Evolutionary conservation across 1,140 invertebrate species (phyloP), one percentile per base, ranked within the genome.

Genomic region (Drosophila pandora): DNA sequence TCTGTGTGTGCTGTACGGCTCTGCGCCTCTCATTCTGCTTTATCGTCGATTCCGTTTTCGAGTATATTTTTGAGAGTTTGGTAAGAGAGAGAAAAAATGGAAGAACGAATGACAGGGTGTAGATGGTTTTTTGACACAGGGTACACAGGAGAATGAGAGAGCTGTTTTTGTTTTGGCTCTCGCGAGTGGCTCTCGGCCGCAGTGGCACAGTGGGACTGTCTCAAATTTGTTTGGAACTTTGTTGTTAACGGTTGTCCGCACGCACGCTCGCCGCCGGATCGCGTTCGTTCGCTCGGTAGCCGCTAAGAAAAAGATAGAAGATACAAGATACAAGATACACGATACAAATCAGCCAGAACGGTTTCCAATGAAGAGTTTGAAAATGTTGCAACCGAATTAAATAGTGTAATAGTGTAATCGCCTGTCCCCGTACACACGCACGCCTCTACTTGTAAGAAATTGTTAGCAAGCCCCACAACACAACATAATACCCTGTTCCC

Each of bases 211-310:
- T 21, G 7, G 41, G 17, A 43, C 41, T 13, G 41, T 43, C 13
- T 43, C 41, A 13, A 43, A 43, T 90, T 90, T 90, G 83, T 85
- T 90, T 90, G 79, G 21, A 47, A 90, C 76, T 79, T 81, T 74
- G 79, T 81, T 81, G 82, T 90, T 88, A 73, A 71, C 88, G 88
- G 88, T 89, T 88, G 84, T 71, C 50, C 58, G 68, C 58, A 49
- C 70, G 71, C 59, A 64, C 60, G 70, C 13, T 57, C 60, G 53
- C 54, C 47, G 71, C 52, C 32, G 52, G 47, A 63, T 53, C 60
- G 55, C 67, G 80, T 84, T 79, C 79, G 79, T 78, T 73, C 63
- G 74, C 63, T 78, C 73, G 76, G 56, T 65, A 64, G 61, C 50
- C 54, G 49, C 63, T 69, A 62, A 62, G 64, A 37, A 43, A 34